Percentiles rank a stretch among this genome's conserved stretches.
These are phyloP conservation scores for Drosophila mettleri DNA, from an alignment of 2,888 invertebrate species.

Conservation along the genomic window DNA sequence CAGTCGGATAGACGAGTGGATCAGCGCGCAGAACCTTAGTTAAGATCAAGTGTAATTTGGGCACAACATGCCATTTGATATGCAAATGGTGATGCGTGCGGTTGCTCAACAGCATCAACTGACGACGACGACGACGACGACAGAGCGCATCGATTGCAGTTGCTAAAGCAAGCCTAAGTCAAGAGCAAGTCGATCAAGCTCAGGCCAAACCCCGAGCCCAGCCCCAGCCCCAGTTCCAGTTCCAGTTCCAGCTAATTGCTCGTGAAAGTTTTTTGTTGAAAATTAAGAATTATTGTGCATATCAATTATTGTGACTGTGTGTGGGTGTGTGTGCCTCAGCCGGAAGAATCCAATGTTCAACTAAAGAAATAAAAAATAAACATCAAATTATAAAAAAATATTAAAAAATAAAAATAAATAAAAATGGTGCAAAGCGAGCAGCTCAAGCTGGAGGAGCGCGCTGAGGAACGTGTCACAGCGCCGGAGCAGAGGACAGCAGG, in stretches of 20 bases:
- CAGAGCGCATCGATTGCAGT: slow-evolving; percentile 22
- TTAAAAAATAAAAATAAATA: neutral
- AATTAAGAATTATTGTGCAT: slow-evolving; percentile 66
- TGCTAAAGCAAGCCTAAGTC: slow-evolving; percentile 10
- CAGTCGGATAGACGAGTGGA: slow-evolving; percentile 19
- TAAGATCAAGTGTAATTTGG: slow-evolving; percentile 63
- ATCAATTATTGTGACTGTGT: slow-evolving; percentile 18
- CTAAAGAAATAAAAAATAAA: neutral
- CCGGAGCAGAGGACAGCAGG: slow-evolving; percentile 6
- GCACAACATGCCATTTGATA: slow-evolving; percentile 69
- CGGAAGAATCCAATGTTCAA: slow-evolving; percentile 50
- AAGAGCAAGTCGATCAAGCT: too few relatives aligned
- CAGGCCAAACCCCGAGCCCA: neutral
- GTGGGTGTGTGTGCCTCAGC: slow-evolving; percentile 23
- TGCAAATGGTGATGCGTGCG: slow-evolving; percentile 59
- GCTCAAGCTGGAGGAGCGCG: slow-evolving; percentile 28
- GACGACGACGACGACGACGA: too few relatives aligned
- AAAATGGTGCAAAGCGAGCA: slow-evolving; percentile 64
- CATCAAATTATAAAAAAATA: neutral
- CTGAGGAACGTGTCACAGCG: slow-evolving; percentile 29
- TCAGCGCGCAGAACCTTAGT: slow-evolving; percentile 41
- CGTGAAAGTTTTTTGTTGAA: slow-evolving; percentile 36
- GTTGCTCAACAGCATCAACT: slow-evolving; percentile 51
- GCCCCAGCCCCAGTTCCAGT: slow-evolving; percentile 2
- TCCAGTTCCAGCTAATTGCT: slow-evolving; percentile 59